Base-by-base conservation (phyloP, 2,797 vertebrate genomes). In the Platalea minor region DNA sequence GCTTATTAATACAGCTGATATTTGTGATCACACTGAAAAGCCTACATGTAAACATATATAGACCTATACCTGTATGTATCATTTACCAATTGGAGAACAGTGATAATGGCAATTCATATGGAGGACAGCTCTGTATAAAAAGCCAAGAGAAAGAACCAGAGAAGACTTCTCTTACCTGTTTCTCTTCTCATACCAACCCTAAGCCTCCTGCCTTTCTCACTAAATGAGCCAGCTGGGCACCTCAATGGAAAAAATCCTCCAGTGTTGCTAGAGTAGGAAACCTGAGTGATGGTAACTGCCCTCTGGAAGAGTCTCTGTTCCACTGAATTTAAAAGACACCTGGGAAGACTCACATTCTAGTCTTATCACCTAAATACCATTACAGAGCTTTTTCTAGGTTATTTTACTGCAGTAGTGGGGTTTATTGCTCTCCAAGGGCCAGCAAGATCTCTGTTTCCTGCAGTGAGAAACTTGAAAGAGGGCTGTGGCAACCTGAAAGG, bases 21-120 rank as follows among this genome's bases (percentile, higher is more conserved):
- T 29, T 63, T 53, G 31, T 33, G 54, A 82, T 60, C 41, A 61
- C 23, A 17, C 9, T 53, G 37, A 50, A 83, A 68, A 82, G 13
- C 9, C 21, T 51, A 59, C 24, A 31, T 3, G 5, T n/a, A 59
- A 89, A 77, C 13, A 46, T 41, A 31, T 13, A 51, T 1, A 61
- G 21, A 85, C 20, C 21, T 63, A 37, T 8, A 74, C 3, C 39
- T 50, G 7, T 3, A 18, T 5, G 13, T 18, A 46, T 4, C 12
- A 46, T 81, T 68, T 48, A 53, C 17, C 26, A 67, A 2, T 3
- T 65, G 19, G 17, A 88, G 23, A 19, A 20, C 10, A 33, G 24
- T 0, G 2, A 51, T n/a, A 75, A 65, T 5, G 6, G 17, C 3
- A 2, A 65, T 24, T 43, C 51, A 35, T 20, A 35, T 4, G 7